Evolutionary conservation across 2,888 invertebrate species (phyloP).

Genomic region (Pollenia amentaria): DNA sequence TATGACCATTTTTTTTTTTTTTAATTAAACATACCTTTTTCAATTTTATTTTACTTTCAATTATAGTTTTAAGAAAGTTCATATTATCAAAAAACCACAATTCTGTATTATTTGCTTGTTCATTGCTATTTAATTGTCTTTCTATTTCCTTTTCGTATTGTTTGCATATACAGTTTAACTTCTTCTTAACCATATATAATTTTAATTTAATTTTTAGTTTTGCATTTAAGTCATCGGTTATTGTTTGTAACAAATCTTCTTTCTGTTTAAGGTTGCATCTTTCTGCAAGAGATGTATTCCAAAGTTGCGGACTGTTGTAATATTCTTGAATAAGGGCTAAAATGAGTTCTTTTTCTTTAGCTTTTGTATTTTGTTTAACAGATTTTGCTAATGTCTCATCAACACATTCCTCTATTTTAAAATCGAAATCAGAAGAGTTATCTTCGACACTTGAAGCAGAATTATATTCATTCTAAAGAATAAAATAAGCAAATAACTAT

Average conservation of each 20-base stretch:
- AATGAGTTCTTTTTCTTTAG: slow-evolving; percentile 56
- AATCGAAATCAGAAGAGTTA: slow-evolving; percentile 41
- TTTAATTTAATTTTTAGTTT: slow-evolving; percentile 57
- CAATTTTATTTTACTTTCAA: slow-evolving; percentile 65
- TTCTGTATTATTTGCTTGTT: slow-evolving; percentile 19
- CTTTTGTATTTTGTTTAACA: slow-evolving; percentile 20
- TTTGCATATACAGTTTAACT: slow-evolving; percentile 62
- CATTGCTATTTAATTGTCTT: slow-evolving; percentile 21
- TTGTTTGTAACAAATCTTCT: slow-evolving; percentile 54
- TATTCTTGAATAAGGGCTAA: slow-evolving; percentile 64
- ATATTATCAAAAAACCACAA: slow-evolving; percentile 72
- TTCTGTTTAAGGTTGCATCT: slow-evolving; percentile 59
- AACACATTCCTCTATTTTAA: slow-evolving; percentile 17
- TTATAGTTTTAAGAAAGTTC: slow-evolving; percentile 62
- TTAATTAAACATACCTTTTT: slow-evolving; percentile 51
- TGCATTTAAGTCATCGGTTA: slow-evolving; percentile 58
- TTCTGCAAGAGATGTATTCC: slow-evolving; percentile 57
- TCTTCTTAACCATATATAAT: slow-evolving; percentile 61
- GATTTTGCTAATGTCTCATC: slow-evolving; percentile 28
- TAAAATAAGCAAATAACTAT: not conserved
- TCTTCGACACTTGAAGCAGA: slow-evolving; percentile 56
- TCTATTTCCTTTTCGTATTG: slow-evolving; percentile 68
- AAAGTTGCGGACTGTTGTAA: slow-evolving; percentile 60
- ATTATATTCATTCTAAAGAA: slow-evolving; percentile 42
- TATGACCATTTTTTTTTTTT: not conserved